Base-by-base conservation (phyloP, 2,888 invertebrate genomes). In the Trypoxylon attenuatum region DNA sequence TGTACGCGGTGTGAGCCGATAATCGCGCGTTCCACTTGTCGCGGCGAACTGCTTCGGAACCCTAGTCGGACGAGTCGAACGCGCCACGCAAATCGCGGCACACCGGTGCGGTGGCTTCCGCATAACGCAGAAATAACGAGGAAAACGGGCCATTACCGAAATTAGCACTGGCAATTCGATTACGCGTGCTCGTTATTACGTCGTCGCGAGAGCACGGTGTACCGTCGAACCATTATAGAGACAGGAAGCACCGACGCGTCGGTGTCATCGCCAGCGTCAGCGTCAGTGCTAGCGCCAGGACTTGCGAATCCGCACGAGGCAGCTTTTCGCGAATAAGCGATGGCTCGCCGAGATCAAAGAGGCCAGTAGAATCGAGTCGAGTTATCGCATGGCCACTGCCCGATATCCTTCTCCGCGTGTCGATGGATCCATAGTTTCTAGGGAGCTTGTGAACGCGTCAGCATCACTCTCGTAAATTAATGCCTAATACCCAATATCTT, bases 151-250 rank as follows among this genome's bases (percentile, higher is more conserved):
- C 71, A 75, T 76, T 77, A 78, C 68, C 73, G 75, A 79, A 81
- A 82, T 81, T 78, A 81, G 73, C 69, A 71, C 72, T 75, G 72
- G 71, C 73, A 71, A 81, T 81, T 73, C 64, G 70, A 77, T 76
- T 80, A 71, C 65, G 62, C 58, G 62, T 60, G 70, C 69, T 72
- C 78, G 65, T 76, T 69, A 69, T 76, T 71, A 63, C 63, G 50
- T 67, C 59, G 53, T 59, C 57, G 15, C 19, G 33, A 33, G 33
- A 33, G 33, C 10, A 33, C 13, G 10, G 13, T 10, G 13, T 33
- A 13, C n/a, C 33, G 33, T 33, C 13, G 33, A 33, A 10, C 33
- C n/a, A n/a, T n/a, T n/a, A n/a, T n/a, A n/a, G 33, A 10, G 25
- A 25, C 25, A 18, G 54, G 39, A 22, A 38, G 33, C 47, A 39